Evolutionary conservation across 1,140 invertebrate species (phyloP).

Genomic region (Sinonovacula constricta): DNA sequence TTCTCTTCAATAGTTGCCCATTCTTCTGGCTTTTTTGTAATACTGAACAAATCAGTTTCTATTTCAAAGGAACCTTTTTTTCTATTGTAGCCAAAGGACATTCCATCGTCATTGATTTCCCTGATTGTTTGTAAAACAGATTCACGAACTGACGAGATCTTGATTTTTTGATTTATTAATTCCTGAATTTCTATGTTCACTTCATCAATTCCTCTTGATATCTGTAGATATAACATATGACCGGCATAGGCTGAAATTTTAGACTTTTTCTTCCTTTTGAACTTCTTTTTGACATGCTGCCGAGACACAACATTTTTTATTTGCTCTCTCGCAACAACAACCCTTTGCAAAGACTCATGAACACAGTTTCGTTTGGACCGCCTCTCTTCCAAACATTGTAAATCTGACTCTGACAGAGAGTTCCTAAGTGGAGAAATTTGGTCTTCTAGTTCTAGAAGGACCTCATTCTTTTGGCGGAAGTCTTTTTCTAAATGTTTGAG

Average conservation of each 20-base stretch:
- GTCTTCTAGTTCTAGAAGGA: slow-evolving; percentile 1
- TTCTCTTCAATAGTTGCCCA: slow-evolving; percentile 43
- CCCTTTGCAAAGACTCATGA: background rate
- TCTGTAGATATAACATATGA: slow-evolving; percentile 42
- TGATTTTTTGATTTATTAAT: slow-evolving; percentile 35
- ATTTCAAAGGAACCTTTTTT: slow-evolving; percentile 47
- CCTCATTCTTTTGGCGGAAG: slow-evolving; percentile 29
- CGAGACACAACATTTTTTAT: slow-evolving; percentile 46
- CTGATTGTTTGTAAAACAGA: slow-evolving; percentile 25
- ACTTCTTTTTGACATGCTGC: slow-evolving; percentile 39
- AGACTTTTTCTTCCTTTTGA: slow-evolving; percentile 11
- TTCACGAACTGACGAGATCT: slow-evolving; percentile 37
- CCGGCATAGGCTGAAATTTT: background rate
- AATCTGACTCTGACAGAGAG: slow-evolving; percentile 10
- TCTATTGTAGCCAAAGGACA: slow-evolving; percentile 38
- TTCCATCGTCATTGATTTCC: slow-evolving; percentile 41
- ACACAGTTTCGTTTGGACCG: slow-evolving; percentile 17
- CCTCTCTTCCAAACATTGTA: background rate
- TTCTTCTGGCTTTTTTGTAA: slow-evolving; percentile 34
- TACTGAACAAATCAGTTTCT: slow-evolving; percentile 44
- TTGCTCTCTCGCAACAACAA: slow-evolving; percentile 35
- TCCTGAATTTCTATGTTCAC: slow-evolving; percentile 34
- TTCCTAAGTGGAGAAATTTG: slow-evolving; percentile 15
- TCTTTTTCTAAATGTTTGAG: slow-evolving; percentile 41
- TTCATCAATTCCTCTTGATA: slow-evolving; percentile 22